A percentile compares a stretch with the other conserved stretches of the same genome.
These are phyloP conservation scores for Archaeoteleia sp. DNA, from an alignment of 2,888 invertebrate species.

Conservation along the genomic window DNA sequence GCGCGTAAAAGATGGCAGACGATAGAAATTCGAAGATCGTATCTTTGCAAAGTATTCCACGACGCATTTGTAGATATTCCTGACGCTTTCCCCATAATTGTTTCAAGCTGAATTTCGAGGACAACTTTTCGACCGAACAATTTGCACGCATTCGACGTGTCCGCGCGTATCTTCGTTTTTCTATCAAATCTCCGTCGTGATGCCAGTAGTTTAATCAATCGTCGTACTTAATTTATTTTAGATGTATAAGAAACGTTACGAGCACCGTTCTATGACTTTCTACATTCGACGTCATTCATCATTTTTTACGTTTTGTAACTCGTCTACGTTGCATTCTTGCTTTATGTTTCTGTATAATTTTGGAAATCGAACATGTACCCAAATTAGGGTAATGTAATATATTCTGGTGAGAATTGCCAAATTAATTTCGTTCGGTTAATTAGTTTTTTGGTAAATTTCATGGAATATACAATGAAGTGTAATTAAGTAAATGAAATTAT, in stretches of 20 bases:
- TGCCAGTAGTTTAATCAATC: constrained; percentile 62
- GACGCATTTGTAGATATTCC: constrained; percentile 44
- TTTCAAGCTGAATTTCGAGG: constrained; percentile 21
- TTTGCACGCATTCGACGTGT: constrained; percentile 15
- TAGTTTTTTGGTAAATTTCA: no score
- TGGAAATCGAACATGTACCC: no score
- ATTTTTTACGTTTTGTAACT: constrained; percentile 24
- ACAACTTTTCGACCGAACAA: constrained; percentile 16
- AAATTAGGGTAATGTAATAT: no score
- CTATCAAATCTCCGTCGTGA: constrained; percentile 55
- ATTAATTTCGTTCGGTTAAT: no score
- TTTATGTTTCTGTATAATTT: no score
- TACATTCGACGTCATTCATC: constrained; percentile 22
- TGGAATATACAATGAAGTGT: no score
- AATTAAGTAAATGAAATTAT: no score
- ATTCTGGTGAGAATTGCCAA: no score
- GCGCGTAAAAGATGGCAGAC: constrained; percentile 37
- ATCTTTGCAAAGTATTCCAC: constrained; percentile 21
- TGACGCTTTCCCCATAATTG: constrained; percentile 32
- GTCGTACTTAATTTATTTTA: constrained; percentile 72
- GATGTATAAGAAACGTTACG: constrained; percentile 51
- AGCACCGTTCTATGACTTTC: constrained; percentile 39
- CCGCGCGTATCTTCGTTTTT: constrained; percentile 40
- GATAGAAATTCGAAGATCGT: constrained; percentile 42
- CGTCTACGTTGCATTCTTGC: no score